Evolutionary conservation across 1,140 invertebrate genomes (phyloP).

Genomic region (Cherax destructor): DNA sequence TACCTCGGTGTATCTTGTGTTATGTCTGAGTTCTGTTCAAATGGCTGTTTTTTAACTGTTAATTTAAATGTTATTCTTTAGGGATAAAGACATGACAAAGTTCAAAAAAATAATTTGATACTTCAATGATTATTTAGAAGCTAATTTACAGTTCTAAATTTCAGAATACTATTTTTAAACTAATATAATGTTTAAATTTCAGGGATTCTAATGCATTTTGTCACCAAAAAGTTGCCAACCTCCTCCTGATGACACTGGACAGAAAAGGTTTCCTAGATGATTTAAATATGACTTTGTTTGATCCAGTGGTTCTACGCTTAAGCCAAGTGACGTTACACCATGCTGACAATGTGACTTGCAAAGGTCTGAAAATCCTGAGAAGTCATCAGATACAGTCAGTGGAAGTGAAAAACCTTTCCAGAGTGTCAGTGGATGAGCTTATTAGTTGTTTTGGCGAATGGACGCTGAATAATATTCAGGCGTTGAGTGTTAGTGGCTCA

Average conservation of each 20-base stretch:
- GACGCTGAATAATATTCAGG: slow-evolving; percentile 82
- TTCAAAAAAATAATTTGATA: too few species aligned
- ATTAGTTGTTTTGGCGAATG: slow-evolving; percentile 84
- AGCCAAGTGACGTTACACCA: slow-evolving; percentile 77
- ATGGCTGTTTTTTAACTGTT: too few species aligned
- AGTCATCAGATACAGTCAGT: slow-evolving; percentile 81
- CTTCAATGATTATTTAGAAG: too few species aligned
- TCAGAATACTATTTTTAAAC: not conserved
- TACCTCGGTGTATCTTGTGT: too few species aligned
- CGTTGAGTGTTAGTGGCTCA: slow-evolving; percentile 82
- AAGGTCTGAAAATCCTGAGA: slow-evolving; percentile 82
- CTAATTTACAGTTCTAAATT: not conserved
- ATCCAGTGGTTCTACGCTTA: slow-evolving; percentile 81
- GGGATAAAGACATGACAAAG: too few species aligned
- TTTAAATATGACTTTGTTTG: slow-evolving; percentile 82
- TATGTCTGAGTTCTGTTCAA: too few species aligned
- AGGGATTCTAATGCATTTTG: slow-evolving; percentile 82
- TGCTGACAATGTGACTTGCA: slow-evolving; percentile 78
- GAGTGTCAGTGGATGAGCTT: slow-evolving; percentile 82
- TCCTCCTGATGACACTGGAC: slow-evolving; percentile 80
- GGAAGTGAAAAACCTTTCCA: slow-evolving; percentile 80
- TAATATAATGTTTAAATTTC: slow-evolving; percentile 33
- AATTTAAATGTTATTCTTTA: too few species aligned
- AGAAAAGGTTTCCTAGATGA: slow-evolving; percentile 82
- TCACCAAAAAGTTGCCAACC: slow-evolving; percentile 83